phyloP scores from a whole-genome alignment of 2,113 vertebrate genomes.

The Otocyon megalotis region DNA sequence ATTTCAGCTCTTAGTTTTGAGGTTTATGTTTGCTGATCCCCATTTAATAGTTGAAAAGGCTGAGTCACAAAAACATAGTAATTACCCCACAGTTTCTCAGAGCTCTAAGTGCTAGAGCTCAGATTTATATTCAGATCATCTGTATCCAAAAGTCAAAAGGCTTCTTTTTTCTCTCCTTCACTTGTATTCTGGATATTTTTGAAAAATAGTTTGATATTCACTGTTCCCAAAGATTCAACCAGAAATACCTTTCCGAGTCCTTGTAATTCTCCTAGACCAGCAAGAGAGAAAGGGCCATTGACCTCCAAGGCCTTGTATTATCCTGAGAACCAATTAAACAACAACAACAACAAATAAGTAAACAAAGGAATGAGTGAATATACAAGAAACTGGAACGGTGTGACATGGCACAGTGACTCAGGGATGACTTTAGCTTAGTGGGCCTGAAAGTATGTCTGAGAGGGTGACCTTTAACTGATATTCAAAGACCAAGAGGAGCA shows the following conservation, averaged over 20 bases:
- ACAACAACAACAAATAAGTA: background rate
- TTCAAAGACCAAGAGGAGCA: background rate
- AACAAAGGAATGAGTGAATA: background rate
- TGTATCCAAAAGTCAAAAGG: background rate
- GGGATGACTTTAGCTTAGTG: background rate
- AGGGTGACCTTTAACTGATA: background rate
- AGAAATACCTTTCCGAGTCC: background rate
- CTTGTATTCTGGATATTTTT: background rate
- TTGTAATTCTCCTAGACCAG: background rate
- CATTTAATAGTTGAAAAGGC: background rate
- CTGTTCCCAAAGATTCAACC: background rate
- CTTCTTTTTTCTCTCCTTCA: background rate
- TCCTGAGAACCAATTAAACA: background rate
- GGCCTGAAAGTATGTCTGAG: background rate
- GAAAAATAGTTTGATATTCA: background rate
- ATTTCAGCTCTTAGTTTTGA: background rate
- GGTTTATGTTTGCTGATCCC: background rate
- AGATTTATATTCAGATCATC: background rate
- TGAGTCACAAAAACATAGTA: background rate
- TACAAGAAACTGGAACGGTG: background rate
- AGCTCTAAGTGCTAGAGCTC: background rate
- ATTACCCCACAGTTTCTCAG: background rate
- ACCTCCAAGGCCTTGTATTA: background rate
- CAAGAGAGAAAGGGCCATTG: background rate
- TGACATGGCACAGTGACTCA: background rate